These are phyloP conservation scores for Verasper variegatus DNA, from an alignment of 2,113 vertebrate genomes.

Conservation along the genomic window DNA sequence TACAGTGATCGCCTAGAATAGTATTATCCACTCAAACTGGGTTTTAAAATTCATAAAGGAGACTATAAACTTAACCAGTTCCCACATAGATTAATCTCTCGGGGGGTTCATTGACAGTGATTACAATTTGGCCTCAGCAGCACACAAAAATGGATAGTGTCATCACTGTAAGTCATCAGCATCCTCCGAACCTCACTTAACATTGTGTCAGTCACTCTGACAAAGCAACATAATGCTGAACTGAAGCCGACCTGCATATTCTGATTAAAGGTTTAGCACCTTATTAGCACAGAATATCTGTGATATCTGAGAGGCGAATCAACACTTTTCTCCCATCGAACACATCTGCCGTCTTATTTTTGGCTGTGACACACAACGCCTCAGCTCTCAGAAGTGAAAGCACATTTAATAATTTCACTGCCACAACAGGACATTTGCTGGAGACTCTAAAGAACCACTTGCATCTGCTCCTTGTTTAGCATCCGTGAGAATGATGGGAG, in stretches of 20 bases:
- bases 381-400: background rate
- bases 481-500: constrained; percentile 37
- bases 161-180: background rate
- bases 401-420: background rate
- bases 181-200: constrained; percentile 3
- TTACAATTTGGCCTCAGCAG: no score
- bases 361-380: background rate
- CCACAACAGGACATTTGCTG: background rate
- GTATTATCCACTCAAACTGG: background rate
- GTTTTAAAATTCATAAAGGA: background rate
- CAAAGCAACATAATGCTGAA: constrained; percentile 17
- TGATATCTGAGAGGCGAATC: constrained; percentile 6
- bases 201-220: constrained; percentile 2
- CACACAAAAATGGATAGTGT: background rate
- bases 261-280: constrained; percentile 45
- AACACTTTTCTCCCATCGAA: constrained; percentile 1
- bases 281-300: constrained; percentile 11
- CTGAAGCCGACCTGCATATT: constrained; percentile 21
- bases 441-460: background rate
- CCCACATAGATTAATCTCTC: background rate
- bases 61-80: background rate
- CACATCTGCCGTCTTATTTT: background rate
- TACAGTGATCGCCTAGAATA: no score
- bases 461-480: constrained; percentile 56
- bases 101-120: background rate